phyloP scores from a whole-genome alignment of 2,888 invertebrate genomes.

The Amiota communis region DNA sequence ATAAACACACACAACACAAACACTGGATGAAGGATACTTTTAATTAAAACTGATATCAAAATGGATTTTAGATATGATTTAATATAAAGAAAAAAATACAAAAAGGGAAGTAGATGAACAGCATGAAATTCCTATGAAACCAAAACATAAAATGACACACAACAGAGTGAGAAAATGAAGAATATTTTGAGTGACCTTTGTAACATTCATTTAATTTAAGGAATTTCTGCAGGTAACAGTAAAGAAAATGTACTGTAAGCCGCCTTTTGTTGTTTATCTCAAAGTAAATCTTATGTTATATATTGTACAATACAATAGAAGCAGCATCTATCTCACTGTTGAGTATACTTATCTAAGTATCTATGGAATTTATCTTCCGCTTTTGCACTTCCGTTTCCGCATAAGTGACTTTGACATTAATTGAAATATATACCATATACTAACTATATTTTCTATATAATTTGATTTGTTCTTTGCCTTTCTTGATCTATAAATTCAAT shows the following conservation, averaged over 20 bases:
- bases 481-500: too few species aligned
- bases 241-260: neutral
- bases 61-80: slow-evolving; percentile 10
- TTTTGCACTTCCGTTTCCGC: slow-evolving; percentile 3
- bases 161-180: neutral
- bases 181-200: neutral
- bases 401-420: neutral
- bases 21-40: slow-evolving; percentile 27
- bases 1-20: neutral
- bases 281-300: too few species aligned
- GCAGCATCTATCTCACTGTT: neutral
- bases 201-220: slow-evolving; percentile 3
- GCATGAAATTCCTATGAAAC: neutral
- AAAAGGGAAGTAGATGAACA: neutral
- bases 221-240: slow-evolving; percentile 10
- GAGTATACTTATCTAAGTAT: neutral
- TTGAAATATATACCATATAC: neutral
- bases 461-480: too few species aligned
- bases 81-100: too few species aligned
- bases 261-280: neutral
- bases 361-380: neutral
- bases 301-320: too few species aligned
- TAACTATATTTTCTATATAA: too few species aligned
- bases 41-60: slow-evolving; percentile 42
- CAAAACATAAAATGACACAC: neutral